A percentile compares a stretch with the other conserved stretches of the same genome.
Conservation (phyloP, 2,888 invertebrate genomes). For the Trachelus stipa region DNA sequence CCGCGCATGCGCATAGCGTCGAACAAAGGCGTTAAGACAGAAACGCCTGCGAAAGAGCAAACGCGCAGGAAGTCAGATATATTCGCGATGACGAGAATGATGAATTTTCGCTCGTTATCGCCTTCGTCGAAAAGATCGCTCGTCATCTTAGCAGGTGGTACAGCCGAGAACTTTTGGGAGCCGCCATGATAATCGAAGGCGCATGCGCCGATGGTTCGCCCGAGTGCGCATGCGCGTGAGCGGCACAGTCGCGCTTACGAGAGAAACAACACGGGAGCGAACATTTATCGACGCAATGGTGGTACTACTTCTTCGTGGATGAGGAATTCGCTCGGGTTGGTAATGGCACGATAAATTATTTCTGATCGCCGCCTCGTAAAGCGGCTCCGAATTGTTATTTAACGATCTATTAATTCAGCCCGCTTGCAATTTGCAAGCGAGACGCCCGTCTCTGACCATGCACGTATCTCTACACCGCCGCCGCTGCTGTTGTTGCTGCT, state of each 20-base stretch:
- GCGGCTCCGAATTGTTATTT: conserved; percentile 25
- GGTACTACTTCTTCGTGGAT: conserved; percentile 3
- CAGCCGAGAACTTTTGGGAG: background rate
- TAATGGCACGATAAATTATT: conserved; percentile 33
- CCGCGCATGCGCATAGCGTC: background rate
- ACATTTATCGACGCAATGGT: conserved; percentile 24
- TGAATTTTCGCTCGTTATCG: background rate
- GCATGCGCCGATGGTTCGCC: background rate
- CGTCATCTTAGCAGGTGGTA: background rate
- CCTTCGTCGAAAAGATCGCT: background rate
- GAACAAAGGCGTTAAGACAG: background rate
- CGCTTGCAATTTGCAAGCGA: conserved; percentile 21
- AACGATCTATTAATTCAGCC: conserved; percentile 29
- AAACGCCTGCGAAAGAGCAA: background rate
- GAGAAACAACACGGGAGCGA: conserved; percentile 9
- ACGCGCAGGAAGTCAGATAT: background rate
- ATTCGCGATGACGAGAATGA: background rate
- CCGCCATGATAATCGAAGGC: background rate
- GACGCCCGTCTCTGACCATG: background rate
- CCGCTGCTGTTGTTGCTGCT: background rate
- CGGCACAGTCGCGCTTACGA: background rate
- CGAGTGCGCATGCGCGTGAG: conserved; percentile 27
- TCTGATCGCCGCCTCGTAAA: conserved; percentile 27
- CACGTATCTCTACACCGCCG: background rate
- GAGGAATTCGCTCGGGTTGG: background rate